A percentile compares a stretch with the other conserved stretches of the same genome.
Conservation (phyloP, 2,113 vertebrate species). For the Dromas ardeola region DNA sequence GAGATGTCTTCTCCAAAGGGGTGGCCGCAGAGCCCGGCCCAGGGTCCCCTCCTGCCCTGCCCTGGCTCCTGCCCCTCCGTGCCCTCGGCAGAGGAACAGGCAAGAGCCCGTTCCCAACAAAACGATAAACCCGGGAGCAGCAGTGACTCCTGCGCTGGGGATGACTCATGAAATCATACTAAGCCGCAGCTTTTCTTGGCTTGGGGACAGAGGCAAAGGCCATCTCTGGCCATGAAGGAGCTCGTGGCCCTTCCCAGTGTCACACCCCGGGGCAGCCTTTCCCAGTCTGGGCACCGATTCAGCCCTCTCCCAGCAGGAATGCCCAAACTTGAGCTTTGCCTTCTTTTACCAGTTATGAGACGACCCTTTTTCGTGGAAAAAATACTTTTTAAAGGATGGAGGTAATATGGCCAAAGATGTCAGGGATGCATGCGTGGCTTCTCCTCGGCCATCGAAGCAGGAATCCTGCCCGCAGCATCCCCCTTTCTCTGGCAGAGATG, state of each 20-base stretch:
- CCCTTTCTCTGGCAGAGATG: neutral
- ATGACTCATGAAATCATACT: neutral
- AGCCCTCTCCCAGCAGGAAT: neutral
- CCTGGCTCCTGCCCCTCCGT: neutral
- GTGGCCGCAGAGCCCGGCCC: neutral
- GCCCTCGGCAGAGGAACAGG: neutral
- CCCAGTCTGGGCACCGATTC: neutral
- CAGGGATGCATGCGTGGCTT: neutral
- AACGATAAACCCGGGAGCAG: neutral
- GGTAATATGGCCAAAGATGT: neutral
- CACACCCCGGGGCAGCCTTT: neutral
- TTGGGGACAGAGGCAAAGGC: neutral
- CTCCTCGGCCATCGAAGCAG: neutral
- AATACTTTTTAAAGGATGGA: neutral
- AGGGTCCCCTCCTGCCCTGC: rapidly evolving
- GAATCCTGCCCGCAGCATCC: neutral
- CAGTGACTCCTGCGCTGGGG: neutral
- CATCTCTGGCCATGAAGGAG: neutral
- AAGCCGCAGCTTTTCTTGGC: neutral
- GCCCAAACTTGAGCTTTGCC: neutral
- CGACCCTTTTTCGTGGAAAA: neutral
- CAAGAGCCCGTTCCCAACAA: neutral
- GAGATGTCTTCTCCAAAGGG: neutral
- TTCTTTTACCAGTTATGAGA: neutral
- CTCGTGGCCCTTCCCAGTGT: rapidly evolving